These are phyloP conservation scores for Dendrophyllia cribrosa DNA, from an alignment of 64 coral and sea anemone genomes.

Conservation along the genomic window DNA sequence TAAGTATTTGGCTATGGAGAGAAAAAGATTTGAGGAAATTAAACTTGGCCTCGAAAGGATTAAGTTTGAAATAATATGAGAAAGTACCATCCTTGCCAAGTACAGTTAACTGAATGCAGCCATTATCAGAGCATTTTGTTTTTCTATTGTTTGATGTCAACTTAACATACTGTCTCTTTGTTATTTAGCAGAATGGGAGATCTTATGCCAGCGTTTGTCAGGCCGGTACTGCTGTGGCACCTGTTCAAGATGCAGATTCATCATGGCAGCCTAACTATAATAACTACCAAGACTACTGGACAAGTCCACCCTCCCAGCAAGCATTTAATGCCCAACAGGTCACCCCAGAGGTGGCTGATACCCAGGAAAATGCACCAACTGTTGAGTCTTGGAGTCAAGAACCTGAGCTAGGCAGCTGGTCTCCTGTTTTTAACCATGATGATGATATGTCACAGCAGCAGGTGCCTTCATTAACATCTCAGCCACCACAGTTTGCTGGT, in stretches of 20 bases:
- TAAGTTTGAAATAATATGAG: no score
- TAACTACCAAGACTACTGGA: not conserved
- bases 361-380: not conserved
- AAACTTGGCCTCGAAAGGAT: no score
- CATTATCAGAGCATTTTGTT: no score
- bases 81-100: no score
- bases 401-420: constrained; percentile 21
- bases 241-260: no score
- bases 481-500: not conserved
- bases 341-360: not conserved
- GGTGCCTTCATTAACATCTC: not conserved
- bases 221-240: not conserved
- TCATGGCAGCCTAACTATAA: not conserved
- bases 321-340: not conserved
- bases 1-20: no score
- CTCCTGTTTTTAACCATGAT: constrained; percentile 12
- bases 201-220: constrained; percentile 4
- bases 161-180: not conserved
- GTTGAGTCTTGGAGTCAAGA: not conserved
- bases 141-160: no score
- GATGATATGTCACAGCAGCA: not conserved
- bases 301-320: not conserved
- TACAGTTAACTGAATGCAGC: no score
- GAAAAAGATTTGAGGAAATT: no score
- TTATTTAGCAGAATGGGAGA: not conserved